Conservation (phyloP, 2,888 invertebrate genomes). For the Mythimna albipuncta region DNA sequence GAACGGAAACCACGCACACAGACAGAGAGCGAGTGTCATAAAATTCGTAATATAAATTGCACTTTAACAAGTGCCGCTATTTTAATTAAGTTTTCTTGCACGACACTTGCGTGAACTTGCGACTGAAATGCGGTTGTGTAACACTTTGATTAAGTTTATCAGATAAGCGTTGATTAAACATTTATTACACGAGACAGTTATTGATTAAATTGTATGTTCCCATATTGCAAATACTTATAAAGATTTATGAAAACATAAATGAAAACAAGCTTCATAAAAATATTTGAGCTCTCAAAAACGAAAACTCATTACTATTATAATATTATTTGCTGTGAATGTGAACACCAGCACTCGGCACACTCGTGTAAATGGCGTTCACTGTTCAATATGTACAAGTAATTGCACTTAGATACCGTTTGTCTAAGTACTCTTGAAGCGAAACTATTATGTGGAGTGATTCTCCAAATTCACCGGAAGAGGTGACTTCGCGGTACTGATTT, state of each 20-base stretch:
- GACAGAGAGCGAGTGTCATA: constrained; percentile 62
- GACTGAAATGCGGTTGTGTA: constrained; percentile 51
- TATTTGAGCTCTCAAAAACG: constrained; percentile 13
- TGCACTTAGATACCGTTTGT: constrained; percentile 71
- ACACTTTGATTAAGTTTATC: constrained; percentile 47
- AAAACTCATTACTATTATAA: constrained; percentile 37
- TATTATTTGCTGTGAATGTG: constrained; percentile 46
- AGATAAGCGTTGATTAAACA: constrained; percentile 59
- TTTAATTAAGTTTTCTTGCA: constrained; percentile 78
- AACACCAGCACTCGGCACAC: constrained; percentile 21
- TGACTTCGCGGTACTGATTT: constrained; percentile 71
- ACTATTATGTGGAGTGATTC: constrained; percentile 73
- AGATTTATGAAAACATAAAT: constrained; percentile 19
- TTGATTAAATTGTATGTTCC: constrained; percentile 1
- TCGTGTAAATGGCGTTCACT: constrained; percentile 49
- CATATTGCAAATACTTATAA: constrained; percentile 25
- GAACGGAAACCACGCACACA: constrained; percentile 63
- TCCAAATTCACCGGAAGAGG: constrained; percentile 72
- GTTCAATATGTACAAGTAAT: constrained; percentile 66
- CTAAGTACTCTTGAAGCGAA: constrained; percentile 62
- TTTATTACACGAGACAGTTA: constrained; percentile 40
- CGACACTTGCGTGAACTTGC: constrained; percentile 56
- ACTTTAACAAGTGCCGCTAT: constrained; percentile 73
- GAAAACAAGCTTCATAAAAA: constrained; percentile 25
- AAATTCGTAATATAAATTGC: constrained; percentile 73